Base-by-base conservation (phyloP, 2,888 invertebrate species). In the Aphodius granarius region DNA sequence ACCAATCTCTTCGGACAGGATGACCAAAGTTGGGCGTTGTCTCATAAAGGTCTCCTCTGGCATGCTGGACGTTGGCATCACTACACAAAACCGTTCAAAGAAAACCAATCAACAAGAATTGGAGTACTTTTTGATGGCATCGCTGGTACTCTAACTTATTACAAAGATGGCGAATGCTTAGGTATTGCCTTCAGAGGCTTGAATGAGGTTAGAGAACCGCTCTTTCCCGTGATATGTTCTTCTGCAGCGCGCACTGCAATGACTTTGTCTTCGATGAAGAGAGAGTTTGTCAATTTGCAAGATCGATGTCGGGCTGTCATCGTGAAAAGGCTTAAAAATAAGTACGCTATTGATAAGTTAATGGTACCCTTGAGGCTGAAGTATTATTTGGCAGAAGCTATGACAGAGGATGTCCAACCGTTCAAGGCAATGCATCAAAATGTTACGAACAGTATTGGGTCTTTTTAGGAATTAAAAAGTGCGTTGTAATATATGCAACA, bases 241-340 rank as follows among this genome's bases (percentile, higher is more conserved):
- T 94, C 94, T 0, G 93, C 94, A 0, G 93, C 93, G 17, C 93
- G 93, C 86, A 93, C 94, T 1, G 92, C 93, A 86, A 93, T 94
- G 92, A 89, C 91, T 0, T 84, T 94, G 17, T 89, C 89, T 23
- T 86, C 87, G 22, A 89, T 90, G 80, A 89, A 90, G 78, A 85
- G 92, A 64, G 92, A 91, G 82, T 93, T 92, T 83, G 89, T 90
- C 0, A 92, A 89, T 83, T 88, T 94, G 5, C 93, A 93, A 83
- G 93, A 94, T 85, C 88, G 92, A 63, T 92, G 92, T 83, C 87
- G 92, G 19, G 90, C 91, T 0, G 90, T 89, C 73, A 91, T 94
- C 79, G 88, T 92, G 76, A 89, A 90, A 73, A 86, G 88, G 71
- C 83, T 92, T 6, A 87, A 86, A 72, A 86, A 85, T 64, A 88